Percentiles rank a stretch among this genome's conserved stretches.
Conservation (phyloP, 2,797 vertebrate species). For the Malacoraja senta region DNA sequence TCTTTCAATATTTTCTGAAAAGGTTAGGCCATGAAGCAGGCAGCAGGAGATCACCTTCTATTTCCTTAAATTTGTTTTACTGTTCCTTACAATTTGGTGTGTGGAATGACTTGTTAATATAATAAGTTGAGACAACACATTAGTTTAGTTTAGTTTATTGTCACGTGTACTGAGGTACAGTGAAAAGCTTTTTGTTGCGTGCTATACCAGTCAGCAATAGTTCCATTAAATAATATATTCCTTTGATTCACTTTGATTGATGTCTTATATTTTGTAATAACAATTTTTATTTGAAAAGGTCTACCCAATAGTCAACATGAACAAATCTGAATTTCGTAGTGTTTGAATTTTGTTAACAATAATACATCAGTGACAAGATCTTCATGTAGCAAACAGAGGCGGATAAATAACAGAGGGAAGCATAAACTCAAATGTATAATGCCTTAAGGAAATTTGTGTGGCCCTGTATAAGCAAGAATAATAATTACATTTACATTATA, state of each 20-base stretch:
- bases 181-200: no score
- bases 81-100: neutral
- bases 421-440: neutral
- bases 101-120: neutral
- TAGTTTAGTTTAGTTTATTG: no score
- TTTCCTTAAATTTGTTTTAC: neutral
- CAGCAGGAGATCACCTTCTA: neutral
- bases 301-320: neutral
- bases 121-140: neutral
- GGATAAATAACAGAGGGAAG: neutral
- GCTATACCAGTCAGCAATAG: no score
- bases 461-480: no score
- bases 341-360: neutral
- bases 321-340: neutral
- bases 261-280: neutral
- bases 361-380: neutral
- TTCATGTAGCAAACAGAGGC: neutral
- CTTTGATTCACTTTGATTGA: neutral
- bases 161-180: no score
- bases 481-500: no score
- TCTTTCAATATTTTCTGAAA: conserved; percentile 5
- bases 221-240: neutral
- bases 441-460: neutral
- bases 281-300: neutral
- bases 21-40: neutral